A percentile compares a stretch with the other conserved stretches of the same genome.
These are phyloP conservation scores for Semicossyphus pulcher DNA, from an alignment of 2,113 vertebrate genomes.

Conservation along the genomic window DNA sequence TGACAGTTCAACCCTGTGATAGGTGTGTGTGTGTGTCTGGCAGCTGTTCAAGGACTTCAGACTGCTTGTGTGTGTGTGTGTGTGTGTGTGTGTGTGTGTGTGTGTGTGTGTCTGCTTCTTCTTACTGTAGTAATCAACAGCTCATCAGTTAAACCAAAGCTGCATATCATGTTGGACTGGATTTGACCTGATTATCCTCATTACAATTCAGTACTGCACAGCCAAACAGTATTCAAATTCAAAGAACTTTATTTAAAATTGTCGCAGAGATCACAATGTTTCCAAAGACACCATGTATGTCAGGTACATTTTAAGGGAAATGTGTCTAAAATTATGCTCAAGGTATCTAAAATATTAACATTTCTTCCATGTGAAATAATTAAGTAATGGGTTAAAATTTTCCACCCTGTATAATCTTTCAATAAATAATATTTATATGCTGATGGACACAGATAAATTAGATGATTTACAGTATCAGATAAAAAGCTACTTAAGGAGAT, in stretches of 20 bases:
- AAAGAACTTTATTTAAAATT: neutral
- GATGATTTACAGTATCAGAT: too few relatives aligned
- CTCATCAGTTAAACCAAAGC: too few relatives aligned
- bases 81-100: too few relatives aligned
- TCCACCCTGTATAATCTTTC: too few relatives aligned
- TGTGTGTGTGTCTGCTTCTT: too few relatives aligned
- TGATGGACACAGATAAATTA: too few relatives aligned
- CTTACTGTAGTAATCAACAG: slow-evolving; percentile 4
- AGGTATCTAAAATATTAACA: neutral
- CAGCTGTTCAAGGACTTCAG: slow-evolving; percentile 46
- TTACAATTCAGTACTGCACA: too few relatives aligned
- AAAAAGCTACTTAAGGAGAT: too few relatives aligned
- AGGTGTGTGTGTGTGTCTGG: slow-evolving; percentile 33
- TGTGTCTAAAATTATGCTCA: neutral
- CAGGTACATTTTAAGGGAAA: neutral
- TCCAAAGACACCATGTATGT: neutral
- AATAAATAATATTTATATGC: too few relatives aligned
- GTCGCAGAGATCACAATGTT: neutral
- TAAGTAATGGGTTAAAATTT: too few relatives aligned
- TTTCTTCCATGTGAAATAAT: too few relatives aligned
- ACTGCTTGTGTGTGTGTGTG: slow-evolving; percentile 12
- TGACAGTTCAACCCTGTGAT: slow-evolving; percentile 33
- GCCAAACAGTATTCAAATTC: neutral
- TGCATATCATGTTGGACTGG: too few relatives aligned
- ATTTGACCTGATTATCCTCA: neutral